phyloP scores from a whole-genome alignment of 2,113 vertebrate genomes.

The Excalfactoria chinensis region DNA sequence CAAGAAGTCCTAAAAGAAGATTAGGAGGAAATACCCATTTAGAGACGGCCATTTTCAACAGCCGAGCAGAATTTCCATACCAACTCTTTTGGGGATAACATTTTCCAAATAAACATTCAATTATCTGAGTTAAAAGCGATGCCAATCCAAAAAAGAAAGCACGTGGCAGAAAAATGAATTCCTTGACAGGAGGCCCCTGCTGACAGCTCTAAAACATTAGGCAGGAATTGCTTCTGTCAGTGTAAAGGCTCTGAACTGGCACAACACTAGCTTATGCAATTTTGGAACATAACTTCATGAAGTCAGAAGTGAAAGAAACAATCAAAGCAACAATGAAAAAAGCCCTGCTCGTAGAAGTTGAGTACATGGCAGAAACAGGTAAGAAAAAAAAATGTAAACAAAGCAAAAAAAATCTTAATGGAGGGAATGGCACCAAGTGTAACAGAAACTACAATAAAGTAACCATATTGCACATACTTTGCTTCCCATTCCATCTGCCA shows the following conservation, averaged over 20 bases:
- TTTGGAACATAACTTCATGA: neutral
- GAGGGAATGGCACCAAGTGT: neutral
- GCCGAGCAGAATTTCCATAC: neutral
- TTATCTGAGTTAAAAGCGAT: neutral
- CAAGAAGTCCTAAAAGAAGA: neutral
- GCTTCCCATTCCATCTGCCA: neutral
- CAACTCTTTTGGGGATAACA: neutral
- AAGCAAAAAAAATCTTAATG: neutral
- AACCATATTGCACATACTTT: neutral
- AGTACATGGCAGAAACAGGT: neutral
- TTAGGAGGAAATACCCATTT: neutral
- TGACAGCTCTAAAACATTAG: neutral
- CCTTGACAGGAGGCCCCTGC: neutral
- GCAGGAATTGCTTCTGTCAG: neutral
- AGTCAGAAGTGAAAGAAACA: neutral
- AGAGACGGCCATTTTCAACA: neutral
- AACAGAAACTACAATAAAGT: neutral
- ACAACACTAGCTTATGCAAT: neutral
- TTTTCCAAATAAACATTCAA: neutral
- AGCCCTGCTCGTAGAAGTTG: neutral
- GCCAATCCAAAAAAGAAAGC: neutral
- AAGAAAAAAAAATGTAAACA: neutral
- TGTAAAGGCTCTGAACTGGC: neutral
- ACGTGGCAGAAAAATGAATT: neutral
- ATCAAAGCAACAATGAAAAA: neutral